Percentiles rank a stretch among this genome's conserved stretches.
Evolutionary conservation across 2,888 invertebrate species (phyloP).

Genomic region (Hirtodrosophila histrioides): DNA sequence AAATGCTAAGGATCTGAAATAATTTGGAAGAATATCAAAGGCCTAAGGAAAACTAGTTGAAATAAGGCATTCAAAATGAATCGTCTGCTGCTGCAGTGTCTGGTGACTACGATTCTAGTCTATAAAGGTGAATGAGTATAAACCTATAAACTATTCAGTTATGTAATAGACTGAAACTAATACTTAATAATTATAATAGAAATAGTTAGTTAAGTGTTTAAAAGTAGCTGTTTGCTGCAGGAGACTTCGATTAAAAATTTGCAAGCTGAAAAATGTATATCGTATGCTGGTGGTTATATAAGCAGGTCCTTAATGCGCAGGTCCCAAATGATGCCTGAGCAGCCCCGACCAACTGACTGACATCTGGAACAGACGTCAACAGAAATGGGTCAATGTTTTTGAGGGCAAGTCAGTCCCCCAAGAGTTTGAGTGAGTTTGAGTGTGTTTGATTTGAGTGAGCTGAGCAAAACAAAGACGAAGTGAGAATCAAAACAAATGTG

Average conservation of each 20-base stretch:
- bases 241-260: slow-evolving; percentile 19
- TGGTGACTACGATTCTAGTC: slow-evolving; percentile 81
- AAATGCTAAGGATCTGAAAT: slow-evolving; percentile 49
- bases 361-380: slow-evolving; percentile 50
- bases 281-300: slow-evolving; percentile 76
- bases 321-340: slow-evolving; percentile 49
- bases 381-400: slow-evolving; percentile 81
- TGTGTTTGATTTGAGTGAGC: not conserved
- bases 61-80: slow-evolving; percentile 67
- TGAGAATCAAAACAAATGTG: slow-evolving; percentile 61
- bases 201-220: not conserved
- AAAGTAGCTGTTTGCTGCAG: not conserved
- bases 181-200: not conserved
- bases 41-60: slow-evolving; percentile 11
- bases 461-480: slow-evolving; percentile 52
- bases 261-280: slow-evolving; percentile 70
- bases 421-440: not conserved
- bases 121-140: slow-evolving; percentile 73
- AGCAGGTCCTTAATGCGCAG: slow-evolving; percentile 74
- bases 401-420: slow-evolving; percentile 42
- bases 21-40: slow-evolving; percentile 5
- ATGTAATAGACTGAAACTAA: not conserved
- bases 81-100: slow-evolving; percentile 78
- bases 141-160: not conserved
- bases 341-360: slow-evolving; percentile 30